Conservation (phyloP, 2,888 invertebrate genomes). For the Conchocele bisecta region DNA sequence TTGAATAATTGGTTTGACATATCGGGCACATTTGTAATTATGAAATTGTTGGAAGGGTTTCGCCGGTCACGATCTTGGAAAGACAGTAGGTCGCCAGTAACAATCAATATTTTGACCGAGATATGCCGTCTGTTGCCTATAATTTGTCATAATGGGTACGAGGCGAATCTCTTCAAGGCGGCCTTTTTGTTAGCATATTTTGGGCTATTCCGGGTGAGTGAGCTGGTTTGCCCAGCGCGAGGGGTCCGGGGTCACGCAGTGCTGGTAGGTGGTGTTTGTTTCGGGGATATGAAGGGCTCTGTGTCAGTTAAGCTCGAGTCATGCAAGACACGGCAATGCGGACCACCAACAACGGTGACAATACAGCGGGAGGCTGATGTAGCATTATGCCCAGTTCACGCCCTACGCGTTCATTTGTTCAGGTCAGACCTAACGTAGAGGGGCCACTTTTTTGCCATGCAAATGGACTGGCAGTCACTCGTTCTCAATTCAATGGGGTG, state of each 20-base stretch:
- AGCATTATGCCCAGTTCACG: background rate
- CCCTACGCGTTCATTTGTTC: background rate
- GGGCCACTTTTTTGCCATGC: background rate
- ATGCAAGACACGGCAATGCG: slow-evolving; percentile 1
- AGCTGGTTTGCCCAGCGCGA: slow-evolving; percentile 6
- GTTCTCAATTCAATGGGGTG: background rate
- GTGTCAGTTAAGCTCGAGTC: background rate
- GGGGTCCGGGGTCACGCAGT: background rate
- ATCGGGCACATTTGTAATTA: background rate
- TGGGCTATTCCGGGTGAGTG: slow-evolving; percentile 40
- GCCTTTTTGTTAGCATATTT: slow-evolving; percentile 35
- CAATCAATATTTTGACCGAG: background rate
- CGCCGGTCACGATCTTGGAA: background rate
- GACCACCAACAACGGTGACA: background rate
- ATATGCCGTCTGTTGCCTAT: background rate
- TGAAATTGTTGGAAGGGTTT: slow-evolving; percentile 9
- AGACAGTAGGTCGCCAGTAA: background rate
- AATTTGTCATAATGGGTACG: slow-evolving; percentile 2
- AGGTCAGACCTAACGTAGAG: background rate
- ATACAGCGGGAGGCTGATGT: background rate
- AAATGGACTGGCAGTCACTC: background rate
- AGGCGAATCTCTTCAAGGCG: slow-evolving; percentile 19
- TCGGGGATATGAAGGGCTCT: background rate
- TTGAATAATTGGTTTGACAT: slow-evolving; percentile 4
- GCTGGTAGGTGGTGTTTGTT: background rate